Base-by-base conservation (phyloP, 1,140 invertebrate genomes). In the Dreissena polymorpha region DNA sequence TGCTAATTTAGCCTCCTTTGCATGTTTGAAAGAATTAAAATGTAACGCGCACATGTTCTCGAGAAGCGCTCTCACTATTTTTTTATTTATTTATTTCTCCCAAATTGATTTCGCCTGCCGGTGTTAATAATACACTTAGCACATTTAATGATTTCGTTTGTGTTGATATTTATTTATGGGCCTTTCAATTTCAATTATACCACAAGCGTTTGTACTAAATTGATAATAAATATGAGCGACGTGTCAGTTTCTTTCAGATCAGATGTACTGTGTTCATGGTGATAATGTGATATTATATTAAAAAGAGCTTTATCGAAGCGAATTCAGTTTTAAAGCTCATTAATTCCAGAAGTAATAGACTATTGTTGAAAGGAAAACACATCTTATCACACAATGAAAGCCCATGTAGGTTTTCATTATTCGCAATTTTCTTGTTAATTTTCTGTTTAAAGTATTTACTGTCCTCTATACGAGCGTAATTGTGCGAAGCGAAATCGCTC, bases 361-460 rank as follows among this genome's bases (percentile, higher is more conserved):
- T 70, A 78, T 78, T 65, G 68, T 78, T 78, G 69, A 78, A 57
- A 67, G 55, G 64, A 78, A 78, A 69, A 68, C 65, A 53, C 69
- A 57, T 68, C 76, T 78, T 78, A 78, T 78, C 76, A 23, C 29
- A 53, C 23, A 65, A 78, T 51, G 64, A 57, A 70, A 78, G 69
- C 69, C 39, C 64, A 78, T 65, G 53, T 53, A 78, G 64, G 65
- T 57, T 78, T 78, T 69, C 76, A 78, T 69, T 78, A 68, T 78
- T 69, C 76, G 49, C 64, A 67, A 78, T 78, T 78, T 78, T 51
- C 76, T 53, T 55, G 76, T 70, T 78, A 69, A 67, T 69, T 69
- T 69, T 78, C 49, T 78, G 76, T 69, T 78, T 78, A 78, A 78
- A 55, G 76, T 57, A 78, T 78, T 78, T 69, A 69, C 65, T 78